Conservation (phyloP, 2,888 invertebrate genomes). For the Pemphredon lugubris region DNA sequence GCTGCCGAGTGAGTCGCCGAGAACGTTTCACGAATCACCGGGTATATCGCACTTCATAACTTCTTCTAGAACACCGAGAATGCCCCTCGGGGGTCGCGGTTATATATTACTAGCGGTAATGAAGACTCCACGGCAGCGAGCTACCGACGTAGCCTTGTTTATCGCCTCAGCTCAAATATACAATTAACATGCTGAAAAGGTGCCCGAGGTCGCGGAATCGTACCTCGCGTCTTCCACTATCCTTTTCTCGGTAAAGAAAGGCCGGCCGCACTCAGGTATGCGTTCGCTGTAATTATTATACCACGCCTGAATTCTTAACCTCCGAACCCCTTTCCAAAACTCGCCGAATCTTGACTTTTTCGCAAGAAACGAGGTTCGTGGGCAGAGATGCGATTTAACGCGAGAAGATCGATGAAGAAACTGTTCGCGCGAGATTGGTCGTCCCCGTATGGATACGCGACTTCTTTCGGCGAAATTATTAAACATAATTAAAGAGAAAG, state of each 20-base stretch:
- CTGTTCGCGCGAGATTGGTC: no score
- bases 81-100: slow-evolving; percentile 58
- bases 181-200: slow-evolving; percentile 73
- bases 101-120: slow-evolving; percentile 71
- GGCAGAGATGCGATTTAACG: slow-evolving; percentile 10
- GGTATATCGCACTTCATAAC: slow-evolving; percentile 59
- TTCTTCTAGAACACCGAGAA: slow-evolving; percentile 57
- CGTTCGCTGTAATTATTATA: slow-evolving; percentile 54
- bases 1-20: neutral
- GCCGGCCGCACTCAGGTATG: slow-evolving; percentile 5
- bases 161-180: slow-evolving; percentile 72
- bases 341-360: slow-evolving; percentile 32
- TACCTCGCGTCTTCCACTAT: slow-evolving; percentile 3
- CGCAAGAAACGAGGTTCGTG: neutral
- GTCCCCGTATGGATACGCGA: neutral
- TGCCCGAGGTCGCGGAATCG: slow-evolving; percentile 51
- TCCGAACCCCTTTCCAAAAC: slow-evolving; percentile 22
- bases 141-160: slow-evolving; percentile 70
- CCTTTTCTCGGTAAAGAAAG: slow-evolving; percentile 40
- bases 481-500: slow-evolving; percentile 65
- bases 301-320: slow-evolving; percentile 44
- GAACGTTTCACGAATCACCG: slow-evolving; percentile 41
- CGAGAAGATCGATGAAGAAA: slow-evolving; percentile 36
- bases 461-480: slow-evolving; percentile 42
- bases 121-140: slow-evolving; percentile 69